Evolutionary conservation across 2,888 invertebrate genomes (phyloP).

Genomic region (Andricus quercusramuli): DNA sequence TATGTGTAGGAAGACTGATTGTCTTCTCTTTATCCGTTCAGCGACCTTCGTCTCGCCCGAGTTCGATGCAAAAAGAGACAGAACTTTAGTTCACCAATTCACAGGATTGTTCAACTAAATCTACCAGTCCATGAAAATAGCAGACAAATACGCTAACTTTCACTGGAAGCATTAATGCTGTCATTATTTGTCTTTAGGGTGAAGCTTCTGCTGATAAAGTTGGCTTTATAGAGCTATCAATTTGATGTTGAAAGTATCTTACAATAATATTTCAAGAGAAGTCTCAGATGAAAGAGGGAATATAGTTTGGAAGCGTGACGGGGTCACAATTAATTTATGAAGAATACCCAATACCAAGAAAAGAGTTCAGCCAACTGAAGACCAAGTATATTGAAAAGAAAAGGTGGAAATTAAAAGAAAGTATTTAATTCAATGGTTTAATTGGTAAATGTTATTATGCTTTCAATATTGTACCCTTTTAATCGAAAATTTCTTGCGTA

Average conservation of each 20-base stretch:
- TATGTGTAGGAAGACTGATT: conserved; percentile 39
- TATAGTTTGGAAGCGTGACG: no score
- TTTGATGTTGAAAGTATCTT: not conserved
- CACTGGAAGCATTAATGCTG: conserved; percentile 15
- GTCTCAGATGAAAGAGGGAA: no score
- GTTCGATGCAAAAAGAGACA: conserved; percentile 37
- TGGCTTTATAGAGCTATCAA: not conserved
- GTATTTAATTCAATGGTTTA: no score
- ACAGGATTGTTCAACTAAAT: conserved; percentile 39
- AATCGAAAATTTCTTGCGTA: not conserved
- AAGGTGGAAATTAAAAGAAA: no score
- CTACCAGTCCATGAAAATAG: conserved; percentile 24
- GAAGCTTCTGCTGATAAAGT: not conserved
- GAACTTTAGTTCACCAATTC: conserved; percentile 28
- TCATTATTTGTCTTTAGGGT: conserved; percentile 14
- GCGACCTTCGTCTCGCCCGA: conserved; percentile 39
- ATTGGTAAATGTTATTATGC: no score
- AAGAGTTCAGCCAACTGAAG: no score
- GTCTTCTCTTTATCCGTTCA: conserved; percentile 40
- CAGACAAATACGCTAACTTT: conserved; percentile 18
- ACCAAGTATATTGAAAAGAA: not conserved
- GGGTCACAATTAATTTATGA: no score
- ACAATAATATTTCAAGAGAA: no score
- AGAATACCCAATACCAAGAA: no score
- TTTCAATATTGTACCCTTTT: not conserved